A percentile compares a stretch with the other conserved stretches of the same genome.
Evolutionary conservation across 2,113 vertebrate species (phyloP).

Genomic region (Oreocharis arfaki): DNA sequence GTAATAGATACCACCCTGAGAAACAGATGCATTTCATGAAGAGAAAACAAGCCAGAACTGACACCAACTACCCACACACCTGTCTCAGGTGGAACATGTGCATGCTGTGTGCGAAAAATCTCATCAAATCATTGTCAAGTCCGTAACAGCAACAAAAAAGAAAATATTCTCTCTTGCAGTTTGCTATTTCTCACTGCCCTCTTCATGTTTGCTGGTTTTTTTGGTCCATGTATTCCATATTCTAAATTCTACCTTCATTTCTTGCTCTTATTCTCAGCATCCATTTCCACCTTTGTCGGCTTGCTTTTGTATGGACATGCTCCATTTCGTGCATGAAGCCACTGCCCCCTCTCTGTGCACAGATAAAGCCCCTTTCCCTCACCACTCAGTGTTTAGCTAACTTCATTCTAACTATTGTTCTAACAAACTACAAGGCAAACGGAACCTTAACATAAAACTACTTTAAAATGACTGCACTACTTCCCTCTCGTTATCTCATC

Average conservation of each 20-base stretch:
- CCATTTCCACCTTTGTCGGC: not conserved
- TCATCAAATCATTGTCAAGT: not conserved
- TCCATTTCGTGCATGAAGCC: not conserved
- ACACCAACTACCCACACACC: not conserved
- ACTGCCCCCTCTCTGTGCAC: not conserved
- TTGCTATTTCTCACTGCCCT: not conserved
- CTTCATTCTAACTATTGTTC: not conserved
- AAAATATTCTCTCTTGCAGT: not conserved
- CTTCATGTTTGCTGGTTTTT: not conserved
- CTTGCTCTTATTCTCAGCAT: not conserved
- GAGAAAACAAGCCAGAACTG: not conserved
- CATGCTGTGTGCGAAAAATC: not conserved
- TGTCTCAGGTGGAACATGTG: not conserved
- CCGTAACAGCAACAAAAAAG: accelerated
- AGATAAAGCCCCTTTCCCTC: not conserved
- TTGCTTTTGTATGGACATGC: not conserved
- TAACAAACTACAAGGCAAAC: not conserved
- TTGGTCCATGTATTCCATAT: not conserved
- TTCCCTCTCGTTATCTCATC: not conserved
- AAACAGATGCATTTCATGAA: not conserved
- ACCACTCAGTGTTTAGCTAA: not conserved
- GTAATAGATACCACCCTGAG: not conserved
- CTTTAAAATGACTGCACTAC: not conserved
- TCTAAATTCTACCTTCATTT: not conserved
- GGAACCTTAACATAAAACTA: not conserved